These are phyloP conservation scores for Mesitornis unicolor DNA, from an alignment of 2,113 vertebrate genomes.

Conservation along the genomic window DNA sequence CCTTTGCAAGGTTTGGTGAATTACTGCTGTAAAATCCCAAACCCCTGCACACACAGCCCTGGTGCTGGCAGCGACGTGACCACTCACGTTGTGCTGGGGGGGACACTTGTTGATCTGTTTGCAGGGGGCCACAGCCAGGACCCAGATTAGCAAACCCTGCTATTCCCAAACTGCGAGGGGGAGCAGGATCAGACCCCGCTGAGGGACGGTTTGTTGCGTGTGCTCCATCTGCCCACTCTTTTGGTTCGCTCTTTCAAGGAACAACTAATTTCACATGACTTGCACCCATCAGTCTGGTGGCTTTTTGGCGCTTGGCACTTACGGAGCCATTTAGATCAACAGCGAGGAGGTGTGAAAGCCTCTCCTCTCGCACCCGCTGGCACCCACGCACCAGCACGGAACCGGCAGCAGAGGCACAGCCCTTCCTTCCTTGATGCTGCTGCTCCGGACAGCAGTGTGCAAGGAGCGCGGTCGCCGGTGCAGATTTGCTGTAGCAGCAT, in stretches of 20 bases:
- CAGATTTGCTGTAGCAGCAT: fast-evolving
- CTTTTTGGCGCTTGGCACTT: neutral
- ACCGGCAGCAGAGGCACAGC: neutral
- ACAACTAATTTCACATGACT: neutral
- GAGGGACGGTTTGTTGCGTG: neutral
- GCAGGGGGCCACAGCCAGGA: neutral
- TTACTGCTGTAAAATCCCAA: slow-evolving; percentile 17
- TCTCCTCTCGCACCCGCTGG: neutral
- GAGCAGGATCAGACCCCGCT: neutral
- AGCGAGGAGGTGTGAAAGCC: slow-evolving; percentile 22
- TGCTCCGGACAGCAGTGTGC: neutral
- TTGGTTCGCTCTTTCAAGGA: neutral
- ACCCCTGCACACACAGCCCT: neutral
- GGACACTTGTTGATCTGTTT: neutral
- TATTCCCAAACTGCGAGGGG: neutral
- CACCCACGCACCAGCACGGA: neutral
- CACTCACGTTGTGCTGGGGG: neutral
- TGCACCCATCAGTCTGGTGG: neutral
- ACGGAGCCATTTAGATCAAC: neutral
- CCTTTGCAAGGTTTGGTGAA: slow-evolving; percentile 16
- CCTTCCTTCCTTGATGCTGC: no score
- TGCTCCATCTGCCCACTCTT: neutral
- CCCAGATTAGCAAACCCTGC: neutral
- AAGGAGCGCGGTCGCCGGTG: fast-evolving
- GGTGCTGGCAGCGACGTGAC: fast-evolving